Evolutionary conservation across 2,113 vertebrate genomes (phyloP).

Genomic region (Suncus etruscus): DNA sequence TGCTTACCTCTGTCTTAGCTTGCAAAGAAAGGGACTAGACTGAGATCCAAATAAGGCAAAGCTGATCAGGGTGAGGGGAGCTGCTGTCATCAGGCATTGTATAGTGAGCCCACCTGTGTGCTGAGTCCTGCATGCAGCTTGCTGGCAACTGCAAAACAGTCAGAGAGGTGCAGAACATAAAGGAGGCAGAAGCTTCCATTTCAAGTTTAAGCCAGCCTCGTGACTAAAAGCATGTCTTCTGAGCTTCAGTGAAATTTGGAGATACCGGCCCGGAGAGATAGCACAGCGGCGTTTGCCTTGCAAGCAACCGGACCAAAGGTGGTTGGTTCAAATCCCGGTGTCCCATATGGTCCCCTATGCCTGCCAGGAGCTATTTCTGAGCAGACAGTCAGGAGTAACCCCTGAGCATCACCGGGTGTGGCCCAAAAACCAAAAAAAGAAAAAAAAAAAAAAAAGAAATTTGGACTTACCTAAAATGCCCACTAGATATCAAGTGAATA

Average conservation of each 20-base stretch:
- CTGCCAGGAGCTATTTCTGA: no score
- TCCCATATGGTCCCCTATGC: no score
- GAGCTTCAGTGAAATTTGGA: neutral
- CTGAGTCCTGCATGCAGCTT: neutral
- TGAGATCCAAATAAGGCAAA: neutral
- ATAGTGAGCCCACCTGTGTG: neutral
- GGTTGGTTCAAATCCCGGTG: no score
- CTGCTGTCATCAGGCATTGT: neutral
- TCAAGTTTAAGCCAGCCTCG: neutral
- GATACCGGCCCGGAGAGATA: no score
- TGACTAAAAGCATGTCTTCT: neutral
- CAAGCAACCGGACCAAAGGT: no score
- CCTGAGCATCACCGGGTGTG: no score
- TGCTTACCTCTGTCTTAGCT: neutral
- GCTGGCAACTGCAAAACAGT: neutral
- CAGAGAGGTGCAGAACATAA: neutral
- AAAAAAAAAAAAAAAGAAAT: no score
- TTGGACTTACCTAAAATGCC: slow-evolving; percentile 49
- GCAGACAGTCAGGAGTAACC: no score
- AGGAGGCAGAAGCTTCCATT: neutral
- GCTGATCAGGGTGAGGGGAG: no score
- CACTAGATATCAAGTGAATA: neutral
- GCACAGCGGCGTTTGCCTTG: no score
- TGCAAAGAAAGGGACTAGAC: neutral
- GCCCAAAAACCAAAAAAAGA: no score